A percentile compares a stretch with the other conserved stretches of the same genome.
Evolutionary conservation across 2,888 invertebrate species (phyloP).

Genomic region (Mallateleia sp.): DNA sequence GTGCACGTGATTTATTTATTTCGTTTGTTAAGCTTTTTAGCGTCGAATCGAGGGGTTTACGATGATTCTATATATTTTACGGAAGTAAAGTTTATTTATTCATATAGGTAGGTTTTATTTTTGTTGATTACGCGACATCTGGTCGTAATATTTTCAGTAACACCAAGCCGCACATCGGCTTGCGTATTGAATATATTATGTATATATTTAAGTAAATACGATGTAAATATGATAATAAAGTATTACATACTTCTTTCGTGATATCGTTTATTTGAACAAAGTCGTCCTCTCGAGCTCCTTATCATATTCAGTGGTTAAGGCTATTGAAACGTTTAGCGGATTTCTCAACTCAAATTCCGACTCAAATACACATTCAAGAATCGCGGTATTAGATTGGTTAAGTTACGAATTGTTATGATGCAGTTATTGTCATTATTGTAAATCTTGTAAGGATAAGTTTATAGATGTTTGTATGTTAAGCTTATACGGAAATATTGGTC

Average conservation of each 20-base stretch:
- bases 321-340: not conserved
- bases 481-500: constrained; percentile 19
- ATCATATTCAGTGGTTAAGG: constrained; percentile 7
- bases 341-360: constrained; percentile 10
- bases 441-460: constrained; percentile 16
- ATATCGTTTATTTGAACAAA: constrained; percentile 54
- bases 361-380: not conserved
- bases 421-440: constrained; percentile 18
- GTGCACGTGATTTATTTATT: constrained; percentile 52
- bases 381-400: constrained; percentile 4
- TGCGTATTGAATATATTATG: constrained; percentile 58
- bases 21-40: constrained; percentile 50
- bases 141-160: constrained; percentile 32
- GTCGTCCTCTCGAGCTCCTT: constrained; percentile 43
- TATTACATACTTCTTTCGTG: constrained; percentile 61
- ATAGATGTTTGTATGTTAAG: constrained; percentile 52
- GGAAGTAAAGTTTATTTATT: constrained; percentile 48
- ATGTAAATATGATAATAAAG: constrained; percentile 70
- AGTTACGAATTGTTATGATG: constrained; percentile 4
- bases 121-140: constrained; percentile 25
- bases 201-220: constrained; percentile 58
- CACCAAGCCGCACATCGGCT: constrained; percentile 43
- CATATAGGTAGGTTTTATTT: constrained; percentile 21
- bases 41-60: not conserved
- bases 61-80: constrained; percentile 26